Conservation (phyloP, 2,113 vertebrate species). For the Macrotus californicus region DNA sequence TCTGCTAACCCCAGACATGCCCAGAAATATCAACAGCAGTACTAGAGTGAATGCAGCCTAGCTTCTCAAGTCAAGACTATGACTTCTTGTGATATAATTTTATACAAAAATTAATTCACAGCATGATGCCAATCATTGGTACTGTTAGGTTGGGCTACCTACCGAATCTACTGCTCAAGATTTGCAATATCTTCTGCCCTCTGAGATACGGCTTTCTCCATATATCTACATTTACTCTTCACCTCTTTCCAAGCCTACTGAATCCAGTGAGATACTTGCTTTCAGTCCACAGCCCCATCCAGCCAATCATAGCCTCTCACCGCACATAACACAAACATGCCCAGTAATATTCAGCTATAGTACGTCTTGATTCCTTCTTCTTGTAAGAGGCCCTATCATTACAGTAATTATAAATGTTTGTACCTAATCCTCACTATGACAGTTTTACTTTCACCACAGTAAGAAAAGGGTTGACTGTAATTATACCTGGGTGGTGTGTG, state of each 20-base stretch:
- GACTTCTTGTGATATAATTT: not conserved
- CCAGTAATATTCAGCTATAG: not conserved
- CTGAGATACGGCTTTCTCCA: not conserved
- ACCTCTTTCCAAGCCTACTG: not conserved
- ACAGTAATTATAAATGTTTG: conserved; percentile 60
- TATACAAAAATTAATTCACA: not conserved
- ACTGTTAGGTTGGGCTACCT: not conserved
- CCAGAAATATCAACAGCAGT: not conserved
- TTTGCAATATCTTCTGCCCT: not conserved
- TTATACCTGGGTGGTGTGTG: not conserved
- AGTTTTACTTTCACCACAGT: conserved; percentile 35
- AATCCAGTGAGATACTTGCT: not conserved
- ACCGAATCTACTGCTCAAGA: not conserved
- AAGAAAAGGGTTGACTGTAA: conserved; percentile 47
- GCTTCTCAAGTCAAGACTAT: not conserved
- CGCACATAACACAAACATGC: not conserved
- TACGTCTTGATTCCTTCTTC: conserved; percentile 10
- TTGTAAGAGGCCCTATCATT: conserved; percentile 33
- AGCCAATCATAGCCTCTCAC: not conserved
- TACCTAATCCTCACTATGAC: conserved; percentile 15
- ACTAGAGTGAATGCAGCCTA: not conserved
- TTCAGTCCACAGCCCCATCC: not conserved
- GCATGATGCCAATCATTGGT: not conserved
- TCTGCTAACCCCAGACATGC: not conserved
- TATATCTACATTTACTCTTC: not conserved